Evolutionary conservation across 2,888 invertebrate genomes (phyloP).

Genomic region (Andrena hattorfiana): DNA sequence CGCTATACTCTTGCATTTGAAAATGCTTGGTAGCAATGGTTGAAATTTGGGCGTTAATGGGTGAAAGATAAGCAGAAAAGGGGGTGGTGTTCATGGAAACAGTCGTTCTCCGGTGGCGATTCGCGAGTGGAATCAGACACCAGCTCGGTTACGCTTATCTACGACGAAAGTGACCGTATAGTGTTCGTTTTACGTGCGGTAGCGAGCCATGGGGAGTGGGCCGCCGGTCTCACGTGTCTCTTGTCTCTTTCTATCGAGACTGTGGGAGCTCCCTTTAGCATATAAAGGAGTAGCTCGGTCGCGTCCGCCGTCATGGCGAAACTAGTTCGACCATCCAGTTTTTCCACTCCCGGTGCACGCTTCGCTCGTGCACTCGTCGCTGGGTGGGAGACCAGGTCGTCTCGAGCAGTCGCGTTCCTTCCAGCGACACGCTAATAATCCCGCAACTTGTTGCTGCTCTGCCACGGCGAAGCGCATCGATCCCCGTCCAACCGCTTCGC

Average conservation of each 20-base stretch:
- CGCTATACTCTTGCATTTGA: neutral
- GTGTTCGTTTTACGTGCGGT: constrained; percentile 52
- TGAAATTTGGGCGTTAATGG: constrained; percentile 1
- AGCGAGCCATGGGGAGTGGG: constrained; percentile 30
- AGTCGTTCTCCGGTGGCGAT: constrained; percentile 24
- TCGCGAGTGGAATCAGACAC: constrained; percentile 36
- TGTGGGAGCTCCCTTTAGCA: constrained; percentile 61
- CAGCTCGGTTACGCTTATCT: constrained; percentile 50
- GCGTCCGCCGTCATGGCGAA: constrained; percentile 75
- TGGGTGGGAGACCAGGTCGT: constrained; percentile 53
- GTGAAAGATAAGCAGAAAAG: neutral
- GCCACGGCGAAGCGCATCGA: constrained; percentile 5
- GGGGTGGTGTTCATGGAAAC: constrained; percentile 14
- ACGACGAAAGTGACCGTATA: constrained; percentile 47
- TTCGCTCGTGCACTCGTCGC: constrained; percentile 56
- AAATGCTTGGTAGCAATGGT: neutral
- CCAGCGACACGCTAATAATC: constrained; percentile 68
- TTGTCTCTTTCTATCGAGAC: constrained; percentile 21
- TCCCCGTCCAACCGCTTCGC: neutral
- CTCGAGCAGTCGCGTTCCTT: constrained; percentile 57
- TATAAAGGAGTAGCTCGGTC: constrained; percentile 60
- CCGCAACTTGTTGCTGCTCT: constrained; percentile 78
- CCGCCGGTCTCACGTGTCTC: constrained; percentile 54
- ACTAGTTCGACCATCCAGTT: constrained; percentile 81
- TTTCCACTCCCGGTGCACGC: constrained; percentile 76